Evolutionary conservation across 2,113 vertebrate genomes (phyloP).

Genomic region (Xiphophorus hellerii): DNA sequence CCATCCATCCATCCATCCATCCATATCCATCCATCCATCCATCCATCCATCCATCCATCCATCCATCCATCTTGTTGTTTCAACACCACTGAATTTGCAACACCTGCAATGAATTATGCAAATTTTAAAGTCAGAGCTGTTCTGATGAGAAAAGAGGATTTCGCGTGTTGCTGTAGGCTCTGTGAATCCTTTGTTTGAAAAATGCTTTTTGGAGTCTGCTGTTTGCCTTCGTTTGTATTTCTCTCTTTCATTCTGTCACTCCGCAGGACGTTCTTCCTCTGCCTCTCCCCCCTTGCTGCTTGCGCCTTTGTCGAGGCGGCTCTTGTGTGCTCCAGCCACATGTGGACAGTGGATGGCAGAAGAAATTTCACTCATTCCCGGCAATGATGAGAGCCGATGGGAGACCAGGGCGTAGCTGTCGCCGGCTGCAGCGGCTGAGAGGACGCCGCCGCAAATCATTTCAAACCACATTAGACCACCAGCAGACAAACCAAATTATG

Average conservation of each 20-base stretch:
- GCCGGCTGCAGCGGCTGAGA: conserved; percentile 54
- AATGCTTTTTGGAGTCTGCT: conserved; percentile 38
- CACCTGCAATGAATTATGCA: neutral
- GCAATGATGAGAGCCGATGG: conserved; percentile 66
- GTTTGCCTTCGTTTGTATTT: conserved; percentile 63
- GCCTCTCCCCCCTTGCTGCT: conserved; percentile 42
- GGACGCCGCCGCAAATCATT: conserved; percentile 56
- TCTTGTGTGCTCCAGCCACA: conserved; percentile 56
- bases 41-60: neutral
- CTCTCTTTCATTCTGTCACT: conserved; percentile 66
- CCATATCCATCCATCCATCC: no score
- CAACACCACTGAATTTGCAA: neutral
- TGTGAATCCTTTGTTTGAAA: conserved; percentile 43
- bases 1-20: no score
- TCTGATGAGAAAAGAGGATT: conserved; percentile 38
- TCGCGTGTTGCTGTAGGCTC: conserved; percentile 10
- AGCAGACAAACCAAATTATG: conserved; percentile 26
- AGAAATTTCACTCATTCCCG: conserved; percentile 67
- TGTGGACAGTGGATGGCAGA: conserved; percentile 70
- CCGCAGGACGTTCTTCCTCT: conserved; percentile 49
- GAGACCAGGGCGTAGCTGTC: conserved; percentile 53
- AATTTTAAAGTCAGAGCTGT: conserved; percentile 33
- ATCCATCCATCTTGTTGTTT: neutral
- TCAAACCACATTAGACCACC: conserved; percentile 47
- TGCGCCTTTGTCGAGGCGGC: conserved; percentile 47